Conservation (phyloP, 2,113 vertebrate genomes). For the Lipotes vexillifer region DNA sequence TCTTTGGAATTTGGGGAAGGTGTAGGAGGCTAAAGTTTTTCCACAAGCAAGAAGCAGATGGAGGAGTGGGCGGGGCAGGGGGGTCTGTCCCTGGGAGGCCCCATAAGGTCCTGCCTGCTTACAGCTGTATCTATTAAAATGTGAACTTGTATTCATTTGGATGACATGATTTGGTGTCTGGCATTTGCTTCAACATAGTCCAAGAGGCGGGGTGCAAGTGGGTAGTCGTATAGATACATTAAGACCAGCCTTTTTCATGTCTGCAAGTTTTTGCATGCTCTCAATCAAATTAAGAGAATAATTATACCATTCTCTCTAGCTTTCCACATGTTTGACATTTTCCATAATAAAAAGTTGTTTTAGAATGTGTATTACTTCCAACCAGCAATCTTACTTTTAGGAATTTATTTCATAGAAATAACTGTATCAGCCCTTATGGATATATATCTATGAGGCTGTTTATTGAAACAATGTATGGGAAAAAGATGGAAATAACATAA, state of each 20-base stretch:
- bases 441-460: not conserved
- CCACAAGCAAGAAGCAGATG: not conserved
- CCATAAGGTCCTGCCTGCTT: not conserved
- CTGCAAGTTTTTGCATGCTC: not conserved
- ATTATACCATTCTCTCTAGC: not conserved
- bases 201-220: not conserved
- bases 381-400: not conserved
- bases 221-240: not conserved
- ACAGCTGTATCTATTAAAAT: not conserved
- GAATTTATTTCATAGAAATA: not conserved
- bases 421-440: not conserved
- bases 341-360: not conserved
- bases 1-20: not conserved
- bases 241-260: not conserved
- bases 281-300: not conserved
- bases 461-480: not conserved
- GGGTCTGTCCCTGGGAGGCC: not conserved
- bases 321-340: not conserved
- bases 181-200: not conserved
- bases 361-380: not conserved
- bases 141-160: not conserved
- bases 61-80: not conserved
- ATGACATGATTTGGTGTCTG: not conserved
- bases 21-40: not conserved
- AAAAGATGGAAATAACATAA: constrained; percentile 3